Conservation (phyloP, 1,140 invertebrate species). For the Steinernema feltiae region DNA sequence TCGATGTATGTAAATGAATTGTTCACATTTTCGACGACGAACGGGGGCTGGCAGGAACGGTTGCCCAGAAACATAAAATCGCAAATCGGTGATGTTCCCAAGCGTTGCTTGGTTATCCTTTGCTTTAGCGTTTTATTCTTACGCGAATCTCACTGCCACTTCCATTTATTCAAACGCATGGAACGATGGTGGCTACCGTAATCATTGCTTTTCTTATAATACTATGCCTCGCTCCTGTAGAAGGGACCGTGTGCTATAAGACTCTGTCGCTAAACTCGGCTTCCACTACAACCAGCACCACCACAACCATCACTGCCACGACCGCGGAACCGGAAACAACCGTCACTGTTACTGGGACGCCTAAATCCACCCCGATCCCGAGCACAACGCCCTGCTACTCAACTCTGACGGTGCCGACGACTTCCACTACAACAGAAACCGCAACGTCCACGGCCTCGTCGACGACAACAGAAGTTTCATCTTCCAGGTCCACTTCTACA, state of each 20-base stretch:
- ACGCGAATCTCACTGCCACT: background rate
- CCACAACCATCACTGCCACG: background rate
- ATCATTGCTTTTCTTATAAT: background rate
- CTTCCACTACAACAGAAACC: too few species aligned
- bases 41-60: background rate
- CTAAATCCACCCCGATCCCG: too few species aligned
- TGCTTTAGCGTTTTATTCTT: background rate
- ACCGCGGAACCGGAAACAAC: background rate
- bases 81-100: background rate
- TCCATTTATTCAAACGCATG: background rate
- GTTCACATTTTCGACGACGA: background rate
- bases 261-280: background rate
- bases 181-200: background rate
- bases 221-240: background rate
- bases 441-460: too few species aligned
- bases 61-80: background rate
- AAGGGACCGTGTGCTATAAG: background rate
- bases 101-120: background rate
- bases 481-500: too few species aligned
- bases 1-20: background rate
- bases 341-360: too few species aligned
- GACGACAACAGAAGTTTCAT: too few species aligned
- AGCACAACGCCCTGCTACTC: too few species aligned
- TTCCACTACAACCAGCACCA: background rate
- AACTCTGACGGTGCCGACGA: background rate